Evolutionary conservation across 2,797 vertebrate species (phyloP).

Genomic region (Ambastaia sidthimunki): DNA sequence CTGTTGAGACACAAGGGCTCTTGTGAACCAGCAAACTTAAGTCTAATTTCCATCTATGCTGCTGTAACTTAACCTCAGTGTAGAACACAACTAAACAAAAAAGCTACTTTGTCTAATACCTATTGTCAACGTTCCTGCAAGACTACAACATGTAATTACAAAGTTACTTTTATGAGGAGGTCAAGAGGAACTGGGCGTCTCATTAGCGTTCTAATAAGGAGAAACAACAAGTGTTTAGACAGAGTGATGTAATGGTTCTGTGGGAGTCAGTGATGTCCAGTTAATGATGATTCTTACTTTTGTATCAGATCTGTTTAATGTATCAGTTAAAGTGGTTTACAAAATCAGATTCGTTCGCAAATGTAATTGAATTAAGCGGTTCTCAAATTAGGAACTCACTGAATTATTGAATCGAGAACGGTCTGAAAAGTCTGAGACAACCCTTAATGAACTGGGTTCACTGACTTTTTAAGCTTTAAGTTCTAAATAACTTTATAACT

Average conservation of each 20-base stretch:
- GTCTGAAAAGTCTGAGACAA: too few relatives aligned
- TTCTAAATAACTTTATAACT: too few relatives aligned
- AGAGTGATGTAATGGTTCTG: conserved; percentile 27
- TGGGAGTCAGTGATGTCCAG: not conserved
- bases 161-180: conserved; percentile 29
- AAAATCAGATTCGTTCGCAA: too few relatives aligned
- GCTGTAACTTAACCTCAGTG: conserved; percentile 52
- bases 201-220: conserved; percentile 33
- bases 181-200: conserved; percentile 24
- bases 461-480: too few relatives aligned
- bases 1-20: conserved; percentile 61
- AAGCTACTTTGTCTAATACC: conserved; percentile 35
- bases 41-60: conserved; percentile 43
- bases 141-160: conserved; percentile 40
- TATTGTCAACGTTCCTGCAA: conserved; percentile 20
- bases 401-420: too few relatives aligned
- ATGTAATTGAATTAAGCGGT: too few relatives aligned
- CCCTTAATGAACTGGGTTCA: too few relatives aligned
- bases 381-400: too few relatives aligned
- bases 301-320: not conserved
- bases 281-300: not conserved
- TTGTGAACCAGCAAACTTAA: conserved; percentile 56
- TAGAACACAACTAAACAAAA: conserved; percentile 33
- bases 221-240: conserved; percentile 18
- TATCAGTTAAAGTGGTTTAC: too few relatives aligned